A percentile compares a stretch with the other conserved stretches of the same genome.
Conservation (phyloP, 1,140 invertebrate genomes). For the Dysdera silvatica region DNA sequence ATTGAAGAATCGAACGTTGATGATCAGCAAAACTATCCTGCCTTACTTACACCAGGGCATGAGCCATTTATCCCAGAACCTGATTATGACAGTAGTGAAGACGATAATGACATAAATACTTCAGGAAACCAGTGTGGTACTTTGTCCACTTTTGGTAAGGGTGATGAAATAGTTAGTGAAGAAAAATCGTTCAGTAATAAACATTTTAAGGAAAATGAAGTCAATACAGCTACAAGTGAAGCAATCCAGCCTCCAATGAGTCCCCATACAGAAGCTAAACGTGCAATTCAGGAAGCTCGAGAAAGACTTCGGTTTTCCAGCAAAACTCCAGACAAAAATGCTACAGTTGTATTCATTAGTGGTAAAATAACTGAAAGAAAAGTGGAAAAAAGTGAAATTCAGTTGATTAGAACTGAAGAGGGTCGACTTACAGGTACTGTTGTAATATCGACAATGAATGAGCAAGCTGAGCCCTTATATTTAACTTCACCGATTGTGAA, state of each 20-base stretch:
- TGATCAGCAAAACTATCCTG: slow-evolving; percentile 25
- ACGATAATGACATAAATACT: slow-evolving; percentile 31
- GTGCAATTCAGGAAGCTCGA: slow-evolving; percentile 29
- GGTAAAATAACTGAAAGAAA: slow-evolving; percentile 27
- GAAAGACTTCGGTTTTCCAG: slow-evolving; percentile 22
- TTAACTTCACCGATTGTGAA: slow-evolving; percentile 23
- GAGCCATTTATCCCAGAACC: slow-evolving; percentile 75
- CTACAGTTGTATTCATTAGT: slow-evolving; percentile 26
- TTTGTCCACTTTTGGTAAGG: slow-evolving; percentile 29
- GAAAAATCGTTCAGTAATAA: background rate
- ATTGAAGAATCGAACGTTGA: slow-evolving; percentile 23
- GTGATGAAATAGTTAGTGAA: slow-evolving; percentile 4
- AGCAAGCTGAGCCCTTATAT: slow-evolving; percentile 20
- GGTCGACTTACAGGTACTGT: slow-evolving; percentile 24
- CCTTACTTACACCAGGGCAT: slow-evolving; percentile 11
- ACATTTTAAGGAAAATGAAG: background rate
- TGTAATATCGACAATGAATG: slow-evolving; percentile 28
- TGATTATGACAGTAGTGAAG: slow-evolving; percentile 57
- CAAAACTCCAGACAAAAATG: slow-evolving; percentile 26
- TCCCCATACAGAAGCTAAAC: slow-evolving; percentile 31
- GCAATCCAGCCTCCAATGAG: slow-evolving; percentile 2
- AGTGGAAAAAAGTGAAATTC: slow-evolving; percentile 27
- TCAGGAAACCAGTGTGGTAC: slow-evolving; percentile 17
- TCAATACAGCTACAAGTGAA: slow-evolving; percentile 5
- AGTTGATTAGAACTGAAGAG: slow-evolving; percentile 24